A percentile compares a stretch with the other conserved stretches of the same genome.
phyloP scores from a whole-genome alignment of 2,113 vertebrate genomes.

The Sceloporus tristichus region DNA sequence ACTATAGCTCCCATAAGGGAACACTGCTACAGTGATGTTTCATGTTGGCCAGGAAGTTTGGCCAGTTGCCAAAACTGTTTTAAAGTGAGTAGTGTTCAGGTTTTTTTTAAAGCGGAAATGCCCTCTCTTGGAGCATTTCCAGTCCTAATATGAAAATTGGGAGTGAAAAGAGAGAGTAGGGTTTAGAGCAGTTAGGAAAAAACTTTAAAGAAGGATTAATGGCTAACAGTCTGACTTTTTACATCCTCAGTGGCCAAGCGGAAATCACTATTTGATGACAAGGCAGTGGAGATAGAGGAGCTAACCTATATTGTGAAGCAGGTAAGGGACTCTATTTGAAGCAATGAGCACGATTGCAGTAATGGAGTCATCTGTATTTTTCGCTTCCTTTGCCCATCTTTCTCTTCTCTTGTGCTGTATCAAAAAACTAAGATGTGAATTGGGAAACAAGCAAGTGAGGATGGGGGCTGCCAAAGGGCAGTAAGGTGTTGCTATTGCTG shows the following conservation, averaged over 20 bases:
- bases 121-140: not conserved
- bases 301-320: conserved; percentile 95
- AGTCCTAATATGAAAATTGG: no score
- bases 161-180: not conserved
- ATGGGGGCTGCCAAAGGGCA: not conserved
- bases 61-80: no score
- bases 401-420: not conserved
- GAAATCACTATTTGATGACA: conserved; percentile 94
- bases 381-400: no score
- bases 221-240: not conserved
- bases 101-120: no score
- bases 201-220: no score
- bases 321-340: conserved; percentile 61
- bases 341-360: not conserved
- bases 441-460: not conserved
- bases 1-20: no score
- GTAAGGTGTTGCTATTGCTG: not conserved
- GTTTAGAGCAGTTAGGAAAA: not conserved
- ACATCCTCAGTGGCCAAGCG: conserved; percentile 89
- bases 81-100: no score
- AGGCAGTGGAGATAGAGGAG: conserved; percentile 92
- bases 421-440: not conserved
- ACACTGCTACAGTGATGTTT: not conserved
- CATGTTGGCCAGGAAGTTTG: not conserved
- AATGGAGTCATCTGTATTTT: not conserved